phyloP scores from a whole-genome alignment of 2,888 invertebrate species.

The Pharmacophagus antenor region DNA sequence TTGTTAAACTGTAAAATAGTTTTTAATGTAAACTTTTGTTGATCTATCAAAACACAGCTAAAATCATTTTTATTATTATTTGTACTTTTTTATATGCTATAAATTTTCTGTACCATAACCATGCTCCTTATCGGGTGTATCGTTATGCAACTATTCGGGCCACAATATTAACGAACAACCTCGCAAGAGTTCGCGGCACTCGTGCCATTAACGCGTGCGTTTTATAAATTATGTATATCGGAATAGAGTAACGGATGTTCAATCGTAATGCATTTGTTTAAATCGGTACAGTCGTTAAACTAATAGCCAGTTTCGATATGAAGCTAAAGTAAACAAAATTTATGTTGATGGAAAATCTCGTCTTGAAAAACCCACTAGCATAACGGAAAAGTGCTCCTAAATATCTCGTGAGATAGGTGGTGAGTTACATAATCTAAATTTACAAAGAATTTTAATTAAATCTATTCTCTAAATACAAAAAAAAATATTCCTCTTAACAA shows the following conservation, averaged over 20 bases:
- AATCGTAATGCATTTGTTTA: slow-evolving; percentile 9
- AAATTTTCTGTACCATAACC: background rate
- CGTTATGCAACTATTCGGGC: slow-evolving; percentile 49
- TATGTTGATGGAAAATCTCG: background rate
- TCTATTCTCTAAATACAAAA: too few species aligned
- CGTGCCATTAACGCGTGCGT: slow-evolving; percentile 39
- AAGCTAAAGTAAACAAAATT: background rate
- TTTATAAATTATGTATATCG: slow-evolving; percentile 26
- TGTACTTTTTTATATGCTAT: background rate
- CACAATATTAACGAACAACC: slow-evolving; percentile 49
- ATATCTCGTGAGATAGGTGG: background rate
- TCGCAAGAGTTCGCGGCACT: slow-evolving; percentile 37
- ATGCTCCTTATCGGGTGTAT: slow-evolving; percentile 34
- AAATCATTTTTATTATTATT: background rate
- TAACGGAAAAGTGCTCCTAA: background rate
- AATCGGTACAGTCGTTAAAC: slow-evolving; percentile 12
- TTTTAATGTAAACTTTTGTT: too few species aligned
- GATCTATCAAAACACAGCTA: too few species aligned
- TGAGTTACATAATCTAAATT: too few species aligned
- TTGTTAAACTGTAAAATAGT: too few species aligned
- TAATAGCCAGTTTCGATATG: background rate
- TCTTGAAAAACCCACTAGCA: background rate
- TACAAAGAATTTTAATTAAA: too few species aligned
- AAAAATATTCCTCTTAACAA: too few species aligned
- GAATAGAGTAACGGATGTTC: slow-evolving; percentile 20